Conservation (phyloP, 2,113 vertebrate species). For the Carettochelys insculpta region DNA sequence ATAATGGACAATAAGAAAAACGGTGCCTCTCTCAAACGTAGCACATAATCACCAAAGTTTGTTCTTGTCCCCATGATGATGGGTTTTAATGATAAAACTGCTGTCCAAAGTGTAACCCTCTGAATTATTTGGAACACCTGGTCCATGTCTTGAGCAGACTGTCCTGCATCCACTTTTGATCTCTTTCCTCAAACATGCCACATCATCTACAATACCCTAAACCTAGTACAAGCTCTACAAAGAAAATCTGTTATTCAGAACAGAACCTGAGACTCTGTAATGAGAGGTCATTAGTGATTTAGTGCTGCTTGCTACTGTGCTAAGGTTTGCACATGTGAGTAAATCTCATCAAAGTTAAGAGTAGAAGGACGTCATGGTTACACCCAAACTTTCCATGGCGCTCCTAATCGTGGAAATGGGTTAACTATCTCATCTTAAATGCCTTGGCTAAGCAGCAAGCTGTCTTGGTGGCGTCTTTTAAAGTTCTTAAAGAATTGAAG, state of each 20-base stretch:
- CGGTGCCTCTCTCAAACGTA: background rate
- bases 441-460: background rate
- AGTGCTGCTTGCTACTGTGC: background rate
- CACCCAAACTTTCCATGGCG: slow-evolving; percentile 3
- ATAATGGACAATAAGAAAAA: background rate
- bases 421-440: slow-evolving; percentile 11
- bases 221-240: background rate
- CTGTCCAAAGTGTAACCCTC: background rate
- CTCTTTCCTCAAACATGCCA: background rate
- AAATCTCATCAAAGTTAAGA: background rate
- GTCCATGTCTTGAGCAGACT: background rate
- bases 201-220: background rate
- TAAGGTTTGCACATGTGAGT: background rate
- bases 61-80: background rate
- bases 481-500: background rate
- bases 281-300: background rate
- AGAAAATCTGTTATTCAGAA: background rate
- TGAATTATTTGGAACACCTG: background rate
- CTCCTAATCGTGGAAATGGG: background rate
- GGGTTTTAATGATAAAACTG: background rate
- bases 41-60: background rate
- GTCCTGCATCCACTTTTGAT: background rate
- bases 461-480: background rate
- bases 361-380: background rate
- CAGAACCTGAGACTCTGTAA: background rate